Conservation (phyloP, 2,113 vertebrate genomes). For the Neotoma lepida region DNA sequence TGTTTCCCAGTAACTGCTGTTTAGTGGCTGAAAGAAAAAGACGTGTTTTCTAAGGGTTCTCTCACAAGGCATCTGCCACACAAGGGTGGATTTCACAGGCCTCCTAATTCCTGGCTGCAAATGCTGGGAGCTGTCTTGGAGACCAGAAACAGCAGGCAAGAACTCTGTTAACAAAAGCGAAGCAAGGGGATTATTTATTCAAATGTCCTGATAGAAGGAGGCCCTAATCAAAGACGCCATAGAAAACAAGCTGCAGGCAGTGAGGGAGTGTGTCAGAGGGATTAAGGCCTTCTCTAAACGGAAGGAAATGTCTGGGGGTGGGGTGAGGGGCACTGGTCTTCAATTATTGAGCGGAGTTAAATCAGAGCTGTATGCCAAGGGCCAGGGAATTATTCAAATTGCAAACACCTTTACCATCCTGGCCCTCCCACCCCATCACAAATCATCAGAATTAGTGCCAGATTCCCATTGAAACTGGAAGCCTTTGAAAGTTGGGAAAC, state of each 20-base stretch:
- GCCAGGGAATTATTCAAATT: not conserved
- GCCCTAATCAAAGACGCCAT: constrained; percentile 63
- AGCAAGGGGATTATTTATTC: constrained; percentile 56
- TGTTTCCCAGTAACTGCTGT: constrained; percentile 52
- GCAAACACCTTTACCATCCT: not conserved
- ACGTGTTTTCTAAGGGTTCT: constrained; percentile 67
- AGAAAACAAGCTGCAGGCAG: constrained; percentile 60
- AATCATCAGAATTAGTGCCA: constrained; percentile 25
- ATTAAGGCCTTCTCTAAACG: constrained; percentile 2
- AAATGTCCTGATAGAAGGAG: constrained; percentile 59
- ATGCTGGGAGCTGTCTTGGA: constrained; percentile 69
- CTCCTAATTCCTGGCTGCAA: constrained; percentile 63
- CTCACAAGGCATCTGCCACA: constrained; percentile 17
- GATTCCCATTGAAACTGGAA: constrained; percentile 28
- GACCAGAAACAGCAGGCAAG: constrained; percentile 67
- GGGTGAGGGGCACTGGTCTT: not conserved
- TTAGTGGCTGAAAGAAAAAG: constrained; percentile 54
- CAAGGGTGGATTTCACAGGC: constrained; percentile 60
- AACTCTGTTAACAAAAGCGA: constrained; percentile 69
- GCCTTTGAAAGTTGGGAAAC: constrained; percentile 44
- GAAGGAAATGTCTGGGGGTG: not conserved
- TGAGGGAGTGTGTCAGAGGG: constrained; percentile 49
- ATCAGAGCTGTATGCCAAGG: not conserved
- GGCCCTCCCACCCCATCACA: not conserved
- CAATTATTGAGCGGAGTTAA: not conserved